Conservation (phyloP, 2,797 vertebrate genomes). For the Morus bassanus region DNA sequence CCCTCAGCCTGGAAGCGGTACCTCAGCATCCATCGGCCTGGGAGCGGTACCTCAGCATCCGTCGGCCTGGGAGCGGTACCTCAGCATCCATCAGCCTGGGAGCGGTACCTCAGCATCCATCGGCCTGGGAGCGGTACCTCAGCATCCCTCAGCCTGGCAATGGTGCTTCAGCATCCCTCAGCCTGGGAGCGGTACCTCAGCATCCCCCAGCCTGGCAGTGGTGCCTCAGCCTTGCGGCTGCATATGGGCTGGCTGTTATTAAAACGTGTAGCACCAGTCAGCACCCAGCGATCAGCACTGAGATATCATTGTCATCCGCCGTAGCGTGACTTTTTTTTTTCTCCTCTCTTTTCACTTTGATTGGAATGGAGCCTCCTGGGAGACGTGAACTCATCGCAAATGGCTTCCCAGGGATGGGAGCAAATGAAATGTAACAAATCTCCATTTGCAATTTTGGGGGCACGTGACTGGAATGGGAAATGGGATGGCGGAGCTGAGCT, state of each 20-base stretch:
- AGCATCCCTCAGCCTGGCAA: neutral
- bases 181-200: fast-evolving
- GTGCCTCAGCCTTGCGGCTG: neutral
- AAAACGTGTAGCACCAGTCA: neutral
- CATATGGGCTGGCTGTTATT: neutral
- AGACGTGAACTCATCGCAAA: conserved; percentile 24
- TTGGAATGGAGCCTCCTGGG: conserved; percentile 47
- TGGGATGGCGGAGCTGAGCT: neutral
- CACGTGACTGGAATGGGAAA: conserved; percentile 1
- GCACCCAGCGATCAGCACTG: neutral
- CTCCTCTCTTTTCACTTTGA: neutral
- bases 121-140: fast-evolving
- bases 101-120: neutral
- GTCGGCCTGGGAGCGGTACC: fast-evolving
- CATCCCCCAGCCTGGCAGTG: neutral
- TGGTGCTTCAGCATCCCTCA: neutral
- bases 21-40: neutral
- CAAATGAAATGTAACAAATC: conserved; percentile 44
- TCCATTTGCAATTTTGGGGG: conserved; percentile 34
- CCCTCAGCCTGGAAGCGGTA: fast-evolving
- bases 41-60: neutral
- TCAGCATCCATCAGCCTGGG: neutral
- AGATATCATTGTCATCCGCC: neutral
- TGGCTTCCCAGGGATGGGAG: conserved; percentile 26
- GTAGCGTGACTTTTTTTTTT: neutral